These are phyloP conservation scores for mouse (Mus musculus) DNA, from an alignment of 2,113 vertebrate genomes.

Conservation along the genomic window DNA sequence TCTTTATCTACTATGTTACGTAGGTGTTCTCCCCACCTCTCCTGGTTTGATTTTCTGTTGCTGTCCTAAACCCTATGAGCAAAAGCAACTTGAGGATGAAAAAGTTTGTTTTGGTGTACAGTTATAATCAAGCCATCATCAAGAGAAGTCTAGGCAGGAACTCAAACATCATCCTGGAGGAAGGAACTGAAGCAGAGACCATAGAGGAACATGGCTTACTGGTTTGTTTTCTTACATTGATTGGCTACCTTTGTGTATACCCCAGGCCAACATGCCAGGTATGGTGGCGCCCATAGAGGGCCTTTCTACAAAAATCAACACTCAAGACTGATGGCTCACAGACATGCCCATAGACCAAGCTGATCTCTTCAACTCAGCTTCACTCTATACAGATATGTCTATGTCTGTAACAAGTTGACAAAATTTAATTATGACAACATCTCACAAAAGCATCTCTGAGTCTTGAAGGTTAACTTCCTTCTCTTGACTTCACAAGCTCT, in stretches of 20 bases:
- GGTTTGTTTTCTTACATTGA: neutral
- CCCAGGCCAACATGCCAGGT: neutral
- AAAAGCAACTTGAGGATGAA: neutral
- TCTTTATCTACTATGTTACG: rapidly evolving
- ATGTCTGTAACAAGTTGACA: neutral
- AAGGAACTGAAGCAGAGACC: neutral
- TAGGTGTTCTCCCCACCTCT: no score
- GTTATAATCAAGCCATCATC: neutral
- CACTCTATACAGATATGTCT: neutral
- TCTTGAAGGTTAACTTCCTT: neutral
- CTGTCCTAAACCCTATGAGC: neutral
- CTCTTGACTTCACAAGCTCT: no score
- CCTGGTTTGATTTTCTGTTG: neutral
- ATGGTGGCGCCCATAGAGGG: neutral
- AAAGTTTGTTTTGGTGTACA: neutral
- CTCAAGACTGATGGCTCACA: neutral
- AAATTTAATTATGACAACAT: neutral
- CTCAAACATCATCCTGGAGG: neutral
- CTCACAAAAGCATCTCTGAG: rapidly evolving
- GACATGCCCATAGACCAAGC: neutral
- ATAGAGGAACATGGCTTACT: neutral
- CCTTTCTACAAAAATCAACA: neutral
- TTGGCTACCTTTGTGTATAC: neutral
- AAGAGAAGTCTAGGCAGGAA: neutral
- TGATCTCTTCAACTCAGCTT: neutral